Base-by-base conservation (phyloP, 2,888 invertebrate species). In the Scaptomyza caliginosa region DNA sequence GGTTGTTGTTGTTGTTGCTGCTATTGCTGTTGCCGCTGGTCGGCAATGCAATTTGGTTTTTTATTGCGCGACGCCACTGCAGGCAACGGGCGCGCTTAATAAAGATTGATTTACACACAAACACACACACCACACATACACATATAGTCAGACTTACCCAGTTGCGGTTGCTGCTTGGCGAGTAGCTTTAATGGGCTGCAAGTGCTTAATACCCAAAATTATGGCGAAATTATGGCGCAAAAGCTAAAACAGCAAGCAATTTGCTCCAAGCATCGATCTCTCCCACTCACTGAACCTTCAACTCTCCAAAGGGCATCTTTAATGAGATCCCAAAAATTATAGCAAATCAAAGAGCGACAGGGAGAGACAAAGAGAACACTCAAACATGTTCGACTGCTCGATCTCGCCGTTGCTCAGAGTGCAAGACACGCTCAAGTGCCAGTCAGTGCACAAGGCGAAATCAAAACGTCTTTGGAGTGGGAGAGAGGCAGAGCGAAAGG, bases 91-190 rank as follows among this genome's bases (percentile, higher is more conserved):
- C 50, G 66, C 55, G 72, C 78, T 78, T 81, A 81, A 81, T 81
- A 81, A 81, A 84, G 76, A 81, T 81, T 81, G 81, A 81, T 81
- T 84, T 81, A 84, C 81, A 74, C 84, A 77, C 75, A 83, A 13
- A 42, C 54, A 50, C 21, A 55, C 51, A 64, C 40, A 60, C n/a
- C 13, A 24, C 19, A 66, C 26, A 38, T 40, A 55, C 34, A 36
- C 23, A 39, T 19, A 34, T 8, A 13, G 13, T 8, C 13, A 13
- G 21, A 10, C n/a, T 39, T 39, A 39, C 16, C 11, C 24, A 30
- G 57, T 64, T 45, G 54, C 56, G 34, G 30, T 19, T 49, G 46
- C 43, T 45, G 46, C 30, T 46, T 46, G 21, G 21, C 59, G 48
- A 24, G 30, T 11, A 55, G 49, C 49, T 70, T 70, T 70, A 60